These are phyloP conservation scores for Atethmia centrago DNA, from an alignment of 2,888 invertebrate species.

Conservation along the genomic window DNA sequence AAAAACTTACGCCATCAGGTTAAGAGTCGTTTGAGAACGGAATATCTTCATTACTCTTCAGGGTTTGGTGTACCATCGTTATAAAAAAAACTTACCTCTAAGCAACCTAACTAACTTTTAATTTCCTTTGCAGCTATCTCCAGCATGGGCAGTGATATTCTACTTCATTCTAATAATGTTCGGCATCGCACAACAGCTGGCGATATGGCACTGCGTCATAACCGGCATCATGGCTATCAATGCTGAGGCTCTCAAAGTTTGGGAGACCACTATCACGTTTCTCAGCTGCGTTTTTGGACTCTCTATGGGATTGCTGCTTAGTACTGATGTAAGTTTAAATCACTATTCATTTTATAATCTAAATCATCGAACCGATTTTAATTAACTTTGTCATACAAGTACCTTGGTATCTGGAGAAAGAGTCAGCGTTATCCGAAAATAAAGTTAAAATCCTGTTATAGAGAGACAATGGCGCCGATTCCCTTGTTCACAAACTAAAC, in stretches of 20 bases:
- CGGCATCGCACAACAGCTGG: slow-evolving; percentile 96
- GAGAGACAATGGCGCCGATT: neutral
- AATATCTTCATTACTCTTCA: no score
- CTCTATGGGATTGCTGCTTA: slow-evolving; percentile 95
- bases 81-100: no score
- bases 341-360: no score
- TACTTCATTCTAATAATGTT: slow-evolving; percentile 96
- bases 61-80: no score
- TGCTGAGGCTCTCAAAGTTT: slow-evolving; percentile 92
- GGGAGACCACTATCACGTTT: slow-evolving; percentile 96
- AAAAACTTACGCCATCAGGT: no score
- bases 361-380: neutral
- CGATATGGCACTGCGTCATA: slow-evolving; percentile 97
- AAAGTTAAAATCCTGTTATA: neutral
- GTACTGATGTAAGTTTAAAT: slow-evolving; percentile 93
- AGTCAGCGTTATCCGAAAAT: neutral
- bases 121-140: slow-evolving; percentile 91
- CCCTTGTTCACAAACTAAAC: no score
- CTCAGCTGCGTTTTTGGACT: slow-evolving; percentile 96
- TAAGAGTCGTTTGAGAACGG: no score
- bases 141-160: slow-evolving; percentile 97
- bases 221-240: slow-evolving; percentile 95
- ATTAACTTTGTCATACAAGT: neutral
- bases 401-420: neutral
- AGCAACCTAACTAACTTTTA: neutral